Evolutionary conservation across 1,140 invertebrate species (phyloP).

Genomic region (Pogonomyrmex californicus): DNA sequence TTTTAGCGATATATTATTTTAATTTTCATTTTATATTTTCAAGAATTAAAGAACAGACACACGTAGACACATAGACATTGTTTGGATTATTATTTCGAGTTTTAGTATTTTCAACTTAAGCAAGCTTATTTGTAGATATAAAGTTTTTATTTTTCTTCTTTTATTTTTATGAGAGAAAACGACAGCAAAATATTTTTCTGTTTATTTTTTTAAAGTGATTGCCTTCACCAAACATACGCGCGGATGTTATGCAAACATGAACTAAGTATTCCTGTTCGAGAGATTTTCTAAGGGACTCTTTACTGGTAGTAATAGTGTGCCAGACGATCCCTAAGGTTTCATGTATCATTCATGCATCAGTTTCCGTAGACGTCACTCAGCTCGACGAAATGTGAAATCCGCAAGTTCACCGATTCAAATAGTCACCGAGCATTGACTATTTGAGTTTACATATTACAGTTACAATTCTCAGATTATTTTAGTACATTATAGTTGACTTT

Average conservation of each 20-base stretch:
- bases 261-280: conserved; percentile 69
- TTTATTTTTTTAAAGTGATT: conserved; percentile 30
- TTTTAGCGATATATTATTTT: too few relatives aligned
- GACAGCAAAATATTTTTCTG: conserved; percentile 6
- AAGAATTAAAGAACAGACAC: not conserved
- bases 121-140: not conserved
- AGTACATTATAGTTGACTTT: conserved; percentile 19
- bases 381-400: conserved; percentile 58
- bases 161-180: not conserved
- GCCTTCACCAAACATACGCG: conserved; percentile 23
- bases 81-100: conserved; percentile 11
- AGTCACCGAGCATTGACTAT: conserved; percentile 22
- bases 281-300: conserved; percentile 74
- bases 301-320: conserved; percentile 72
- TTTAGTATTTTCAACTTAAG: not conserved
- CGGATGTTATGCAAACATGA: conserved; percentile 71
- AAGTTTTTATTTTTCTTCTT: not conserved
- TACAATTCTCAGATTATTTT: conserved; percentile 20
- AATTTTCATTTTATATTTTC: too few relatives aligned
- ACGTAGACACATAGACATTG: not conserved
- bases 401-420: conserved; percentile 44
- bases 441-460: conserved; percentile 16
- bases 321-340: conserved; percentile 71
- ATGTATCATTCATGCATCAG: conserved; percentile 77
- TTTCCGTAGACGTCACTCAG: conserved; percentile 66